phyloP scores from a whole-genome alignment of 2,113 vertebrate species.

The Melanerpes aurifrons region DNA sequence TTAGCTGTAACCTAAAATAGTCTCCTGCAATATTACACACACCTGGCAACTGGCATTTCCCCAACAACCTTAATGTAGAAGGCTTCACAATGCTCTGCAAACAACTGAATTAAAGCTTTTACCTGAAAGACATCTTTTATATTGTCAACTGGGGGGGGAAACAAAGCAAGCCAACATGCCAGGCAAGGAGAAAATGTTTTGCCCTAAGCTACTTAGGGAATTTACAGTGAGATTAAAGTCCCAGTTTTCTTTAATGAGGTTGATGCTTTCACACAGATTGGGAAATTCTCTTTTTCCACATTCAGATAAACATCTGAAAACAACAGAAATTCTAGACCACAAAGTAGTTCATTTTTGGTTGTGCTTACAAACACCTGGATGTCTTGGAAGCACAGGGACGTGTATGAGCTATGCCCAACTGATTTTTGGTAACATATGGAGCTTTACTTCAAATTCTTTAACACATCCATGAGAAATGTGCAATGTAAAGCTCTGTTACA shows the following conservation, averaged over 20 bases:
- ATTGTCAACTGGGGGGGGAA: background rate
- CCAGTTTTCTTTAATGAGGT: background rate
- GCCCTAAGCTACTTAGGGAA: background rate
- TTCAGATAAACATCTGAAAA: background rate
- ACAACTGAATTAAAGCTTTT: background rate
- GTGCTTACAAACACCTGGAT: background rate
- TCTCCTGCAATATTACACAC: background rate
- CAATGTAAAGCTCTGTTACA: background rate
- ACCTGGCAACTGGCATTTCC: background rate
- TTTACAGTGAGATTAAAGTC: background rate
- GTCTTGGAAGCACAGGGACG: background rate
- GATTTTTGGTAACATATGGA: background rate
- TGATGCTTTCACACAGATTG: background rate
- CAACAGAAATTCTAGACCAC: background rate
- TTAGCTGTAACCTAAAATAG: background rate
- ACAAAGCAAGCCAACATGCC: background rate
- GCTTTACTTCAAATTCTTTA: background rate
- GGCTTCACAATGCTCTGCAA: background rate
- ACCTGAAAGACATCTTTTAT: background rate
- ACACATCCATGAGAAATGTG: background rate
- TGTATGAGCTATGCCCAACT: background rate
- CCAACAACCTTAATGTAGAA: background rate
- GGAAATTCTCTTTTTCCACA: background rate
- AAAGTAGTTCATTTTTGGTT: background rate
- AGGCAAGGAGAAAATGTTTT: background rate